Evolutionary conservation across 2,113 vertebrate species (phyloP), one percentile per base, ranked within the genome.

Genomic region (Puntigrus tetrazona): DNA sequence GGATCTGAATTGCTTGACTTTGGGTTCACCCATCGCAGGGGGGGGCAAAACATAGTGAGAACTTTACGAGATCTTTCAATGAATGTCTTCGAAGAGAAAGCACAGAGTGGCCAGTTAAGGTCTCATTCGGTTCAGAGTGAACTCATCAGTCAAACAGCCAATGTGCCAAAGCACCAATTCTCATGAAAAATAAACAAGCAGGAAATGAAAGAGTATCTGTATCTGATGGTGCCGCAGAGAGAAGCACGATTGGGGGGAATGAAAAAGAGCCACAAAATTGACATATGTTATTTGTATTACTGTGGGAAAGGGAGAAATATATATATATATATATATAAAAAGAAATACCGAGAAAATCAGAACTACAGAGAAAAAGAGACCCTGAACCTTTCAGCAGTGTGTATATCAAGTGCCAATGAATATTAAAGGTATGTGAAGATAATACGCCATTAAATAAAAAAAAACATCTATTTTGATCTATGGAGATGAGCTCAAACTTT

Each of bases 181-280:
- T 61, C 76, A 79, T 63, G 55, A 79, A 79, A 78, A 79, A 61
- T 79, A 79, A 63, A 79, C 36, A 79, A 79, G 77, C n/a, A 43
- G n/a, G 36, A 79, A 79, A 79, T 79, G 8, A 79, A 63, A 79
- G n/a, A 43, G 55, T 79, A 63, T 43, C 55, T 79, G 36, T 43
- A 38, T 78, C 50, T 38, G 75, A 78, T 59, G 50, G 75, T 16
- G 31, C 50, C 31, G 5, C 50, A 38, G 50, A 57, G 75, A 59
- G 38, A 25, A 16, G 38, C n/a, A 25, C 1, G n/a, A 43, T 16
- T 2, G 29, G 43, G 20, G 3, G 20, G 47, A 75, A 3, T 75
- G 25, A 52, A 22, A 50, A 75, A 31, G 27, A 50, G 31, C 11
- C 75, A 75, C 73, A 29, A 75, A 75, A 38, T 22, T n/a, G 31